These are phyloP conservation scores for Dromas ardeola DNA, from an alignment of 2,113 vertebrate species.

Conservation along the genomic window DNA sequence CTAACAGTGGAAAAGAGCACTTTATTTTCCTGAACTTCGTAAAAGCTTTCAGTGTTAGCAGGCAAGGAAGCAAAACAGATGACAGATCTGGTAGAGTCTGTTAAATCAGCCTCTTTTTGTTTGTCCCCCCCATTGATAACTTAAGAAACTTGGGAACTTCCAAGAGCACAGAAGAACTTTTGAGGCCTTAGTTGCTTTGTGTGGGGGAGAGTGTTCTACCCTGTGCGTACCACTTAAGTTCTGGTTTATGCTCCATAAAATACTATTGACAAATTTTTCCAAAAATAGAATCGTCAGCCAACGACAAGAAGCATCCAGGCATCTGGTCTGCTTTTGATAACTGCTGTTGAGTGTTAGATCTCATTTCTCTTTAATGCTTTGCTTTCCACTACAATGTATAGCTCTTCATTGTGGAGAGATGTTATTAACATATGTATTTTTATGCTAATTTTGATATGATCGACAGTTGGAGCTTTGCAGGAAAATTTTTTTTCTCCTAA, in stretches of 20 bases:
- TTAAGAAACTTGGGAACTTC: background rate
- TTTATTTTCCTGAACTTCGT: background rate
- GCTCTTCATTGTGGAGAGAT: background rate
- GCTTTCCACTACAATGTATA: background rate
- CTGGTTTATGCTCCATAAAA: no score
- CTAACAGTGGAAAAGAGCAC: background rate
- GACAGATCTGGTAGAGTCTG: background rate
- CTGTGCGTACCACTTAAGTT: background rate
- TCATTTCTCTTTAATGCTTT: background rate
- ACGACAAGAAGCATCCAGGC: background rate
- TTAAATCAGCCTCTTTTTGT: background rate
- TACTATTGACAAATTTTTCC: background rate
- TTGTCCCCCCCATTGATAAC: background rate
- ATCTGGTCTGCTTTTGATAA: background rate
- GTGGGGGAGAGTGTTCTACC: background rate
- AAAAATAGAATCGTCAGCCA: background rate
- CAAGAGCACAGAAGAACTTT: background rate
- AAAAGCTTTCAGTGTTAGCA: background rate
- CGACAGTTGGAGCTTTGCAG: background rate
- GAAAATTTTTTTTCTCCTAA: background rate
- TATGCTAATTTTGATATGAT: background rate
- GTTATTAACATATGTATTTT: background rate
- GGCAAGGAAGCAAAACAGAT: background rate
- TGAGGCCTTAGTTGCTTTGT: background rate
- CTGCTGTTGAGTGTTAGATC: background rate